Percentiles rank a stretch among this genome's conserved stretches.
These are phyloP conservation scores for Zoanthus gigantus DNA, from an alignment of 92 coral and sea anemone genomes.

Conservation along the genomic window DNA sequence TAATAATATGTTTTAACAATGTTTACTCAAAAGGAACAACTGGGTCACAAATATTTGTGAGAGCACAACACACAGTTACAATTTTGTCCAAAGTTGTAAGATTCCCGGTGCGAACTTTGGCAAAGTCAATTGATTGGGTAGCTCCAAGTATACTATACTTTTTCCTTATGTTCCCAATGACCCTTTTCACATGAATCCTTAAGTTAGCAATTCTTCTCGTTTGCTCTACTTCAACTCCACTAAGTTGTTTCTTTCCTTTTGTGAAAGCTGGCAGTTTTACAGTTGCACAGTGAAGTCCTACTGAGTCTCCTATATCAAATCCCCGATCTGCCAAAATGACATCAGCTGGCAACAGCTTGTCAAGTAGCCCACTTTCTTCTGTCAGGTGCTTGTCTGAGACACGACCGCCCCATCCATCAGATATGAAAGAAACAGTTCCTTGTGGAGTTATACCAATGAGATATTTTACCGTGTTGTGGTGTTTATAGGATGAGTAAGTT, in stretches of 20 bases:
- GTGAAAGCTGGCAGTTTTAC: conserved; percentile 63
- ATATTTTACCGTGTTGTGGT: background rate
- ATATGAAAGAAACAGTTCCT: conserved; percentile 14
- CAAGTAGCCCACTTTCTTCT: conserved; percentile 6
- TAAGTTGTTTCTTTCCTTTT: conserved; percentile 58
- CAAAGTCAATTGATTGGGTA: conserved; percentile 32
- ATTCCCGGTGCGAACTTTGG: background rate
- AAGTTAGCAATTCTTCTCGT: conserved; percentile 51
- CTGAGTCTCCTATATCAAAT: conserved; percentile 62
- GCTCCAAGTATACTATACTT: conserved; percentile 18
- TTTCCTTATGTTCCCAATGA: conserved; percentile 35
- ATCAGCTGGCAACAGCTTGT: background rate
- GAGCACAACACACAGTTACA: conserved; percentile 27
- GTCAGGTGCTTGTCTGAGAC: conserved; percentile 28
- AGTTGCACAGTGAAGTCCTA: conserved; percentile 64
- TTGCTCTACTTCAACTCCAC: conserved; percentile 52
- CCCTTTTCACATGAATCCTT: background rate
- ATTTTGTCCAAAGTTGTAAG: conserved; percentile 34
- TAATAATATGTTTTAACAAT: no score
- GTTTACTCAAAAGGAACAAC: conserved; percentile 6
- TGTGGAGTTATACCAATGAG: conserved; percentile 9
- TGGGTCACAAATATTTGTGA: conserved; percentile 18
- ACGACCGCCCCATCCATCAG: conserved; percentile 46
- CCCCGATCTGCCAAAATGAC: conserved; percentile 64
- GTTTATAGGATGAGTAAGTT: background rate